Conservation (phyloP, 2,888 invertebrate species). For the Hydriomena furcata region DNA sequence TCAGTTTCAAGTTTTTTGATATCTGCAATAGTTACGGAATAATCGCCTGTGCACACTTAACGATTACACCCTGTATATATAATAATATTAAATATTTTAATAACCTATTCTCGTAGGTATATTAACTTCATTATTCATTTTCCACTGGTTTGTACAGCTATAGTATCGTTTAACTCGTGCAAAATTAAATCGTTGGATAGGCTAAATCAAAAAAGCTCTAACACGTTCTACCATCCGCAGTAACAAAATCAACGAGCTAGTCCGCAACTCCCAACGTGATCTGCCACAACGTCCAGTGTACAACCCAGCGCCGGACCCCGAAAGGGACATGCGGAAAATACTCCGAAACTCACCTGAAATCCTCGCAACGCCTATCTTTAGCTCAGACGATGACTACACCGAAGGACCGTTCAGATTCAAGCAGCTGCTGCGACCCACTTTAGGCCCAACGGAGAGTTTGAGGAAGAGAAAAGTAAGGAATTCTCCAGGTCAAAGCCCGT, state of each 20-base stretch:
- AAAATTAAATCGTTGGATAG: no score
- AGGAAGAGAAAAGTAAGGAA: slow-evolving; percentile 84
- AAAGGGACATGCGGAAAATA: slow-evolving; percentile 73
- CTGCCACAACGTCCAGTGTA: slow-evolving; percentile 60
- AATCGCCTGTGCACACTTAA: no score
- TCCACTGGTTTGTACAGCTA: no score
- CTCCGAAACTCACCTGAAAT: slow-evolving; percentile 77
- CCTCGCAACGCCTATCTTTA: slow-evolving; percentile 72
- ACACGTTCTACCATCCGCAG: slow-evolving; percentile 46
- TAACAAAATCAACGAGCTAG: slow-evolving; percentile 78
- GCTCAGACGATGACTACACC: slow-evolving; percentile 81
- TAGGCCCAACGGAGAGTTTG: slow-evolving; percentile 87
- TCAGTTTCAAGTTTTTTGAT: no score
- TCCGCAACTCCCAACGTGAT: slow-evolving; percentile 62
- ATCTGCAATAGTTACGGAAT: no score
- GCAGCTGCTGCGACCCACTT: slow-evolving; percentile 85
- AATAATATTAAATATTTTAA: no score
- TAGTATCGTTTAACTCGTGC: no score
- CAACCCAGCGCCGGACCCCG: slow-evolving; percentile 68
- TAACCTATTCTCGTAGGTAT: no score
- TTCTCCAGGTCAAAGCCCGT: slow-evolving; percentile 70
- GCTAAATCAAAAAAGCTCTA: background rate
- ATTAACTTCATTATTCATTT: no score
- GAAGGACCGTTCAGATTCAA: slow-evolving; percentile 88
- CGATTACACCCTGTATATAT: no score